phyloP scores from a whole-genome alignment of 2,113 vertebrate genomes.

The Sula dactylatra region DNA sequence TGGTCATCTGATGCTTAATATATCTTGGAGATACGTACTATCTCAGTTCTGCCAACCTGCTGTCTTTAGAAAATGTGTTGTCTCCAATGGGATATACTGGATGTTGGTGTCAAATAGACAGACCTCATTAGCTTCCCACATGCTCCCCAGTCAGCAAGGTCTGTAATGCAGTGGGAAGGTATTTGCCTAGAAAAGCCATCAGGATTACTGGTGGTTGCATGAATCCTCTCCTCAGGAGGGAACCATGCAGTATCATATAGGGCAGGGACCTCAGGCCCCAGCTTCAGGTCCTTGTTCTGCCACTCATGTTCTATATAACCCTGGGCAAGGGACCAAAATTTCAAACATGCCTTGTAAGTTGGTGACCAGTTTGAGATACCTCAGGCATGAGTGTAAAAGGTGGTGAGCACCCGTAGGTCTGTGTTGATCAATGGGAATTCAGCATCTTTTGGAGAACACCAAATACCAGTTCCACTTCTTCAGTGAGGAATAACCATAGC shows the following conservation, averaged over 20 bases:
- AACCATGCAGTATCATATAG: rapidly evolving
- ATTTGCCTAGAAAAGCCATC: not conserved
- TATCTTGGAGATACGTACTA: not conserved
- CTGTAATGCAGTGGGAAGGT: not conserved
- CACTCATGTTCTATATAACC: not conserved
- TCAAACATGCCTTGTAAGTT: not conserved
- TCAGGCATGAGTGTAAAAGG: not conserved
- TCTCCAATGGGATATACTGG: not conserved
- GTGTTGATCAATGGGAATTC: not conserved
- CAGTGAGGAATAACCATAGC: not conserved
- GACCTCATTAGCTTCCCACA: not conserved
- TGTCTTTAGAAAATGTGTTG: not conserved
- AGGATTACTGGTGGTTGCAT: not conserved
- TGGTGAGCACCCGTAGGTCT: not conserved
- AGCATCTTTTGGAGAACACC: not conserved
- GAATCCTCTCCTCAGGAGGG: not conserved
- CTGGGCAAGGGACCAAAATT: not conserved
- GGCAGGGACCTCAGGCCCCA: not conserved
- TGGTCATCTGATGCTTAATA: not conserved
- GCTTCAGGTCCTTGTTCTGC: not conserved
- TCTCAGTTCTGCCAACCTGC: not conserved
- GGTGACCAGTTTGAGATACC: not conserved
- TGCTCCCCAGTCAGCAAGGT: not conserved
- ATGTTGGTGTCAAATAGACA: not conserved
- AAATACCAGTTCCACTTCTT: not conserved